Conservation (phyloP, 2,797 vertebrate genomes). For the Mus caroli region DNA sequence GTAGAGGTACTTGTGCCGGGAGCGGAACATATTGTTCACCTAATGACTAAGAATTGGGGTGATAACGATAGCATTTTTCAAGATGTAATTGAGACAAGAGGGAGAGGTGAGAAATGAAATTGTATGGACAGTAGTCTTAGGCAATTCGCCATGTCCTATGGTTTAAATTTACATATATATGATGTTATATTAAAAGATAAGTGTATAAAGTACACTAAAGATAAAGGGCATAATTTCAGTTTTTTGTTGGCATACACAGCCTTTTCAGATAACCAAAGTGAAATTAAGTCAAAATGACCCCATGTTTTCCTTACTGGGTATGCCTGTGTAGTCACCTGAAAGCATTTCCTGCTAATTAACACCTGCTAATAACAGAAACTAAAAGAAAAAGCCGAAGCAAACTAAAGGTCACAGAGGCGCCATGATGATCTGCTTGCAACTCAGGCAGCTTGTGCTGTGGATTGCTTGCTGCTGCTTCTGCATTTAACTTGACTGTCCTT, state of each 20-base stretch:
- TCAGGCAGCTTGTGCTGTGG: slow-evolving; percentile 65
- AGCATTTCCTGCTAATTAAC: slow-evolving; percentile 53
- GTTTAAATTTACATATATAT: neutral
- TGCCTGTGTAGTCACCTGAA: neutral
- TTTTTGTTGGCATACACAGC: neutral
- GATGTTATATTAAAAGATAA: neutral
- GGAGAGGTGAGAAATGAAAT: slow-evolving; percentile 92
- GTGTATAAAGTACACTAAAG: slow-evolving; percentile 11
- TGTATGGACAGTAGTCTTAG: slow-evolving; percentile 56
- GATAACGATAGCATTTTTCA: slow-evolving; percentile 96
- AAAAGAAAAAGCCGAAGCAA: neutral
- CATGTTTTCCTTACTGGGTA: neutral
- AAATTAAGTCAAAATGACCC: neutral
- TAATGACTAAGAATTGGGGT: slow-evolving; percentile 94
- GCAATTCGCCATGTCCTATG: neutral
- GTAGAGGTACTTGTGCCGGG: slow-evolving; percentile 93
- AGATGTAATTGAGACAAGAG: slow-evolving; percentile 94
- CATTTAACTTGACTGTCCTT: slow-evolving; percentile 75
- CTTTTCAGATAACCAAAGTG: neutral
- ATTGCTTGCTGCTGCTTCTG: slow-evolving; percentile 79
- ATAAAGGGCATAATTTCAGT: neutral
- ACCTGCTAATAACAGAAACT: slow-evolving; percentile 31
- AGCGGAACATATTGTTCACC: slow-evolving; percentile 93
- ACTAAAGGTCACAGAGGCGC: neutral
- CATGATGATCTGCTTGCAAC: slow-evolving; percentile 42